These are phyloP conservation scores for Oreocharis arfaki DNA, from an alignment of 2,113 vertebrate species.

Conservation along the genomic window DNA sequence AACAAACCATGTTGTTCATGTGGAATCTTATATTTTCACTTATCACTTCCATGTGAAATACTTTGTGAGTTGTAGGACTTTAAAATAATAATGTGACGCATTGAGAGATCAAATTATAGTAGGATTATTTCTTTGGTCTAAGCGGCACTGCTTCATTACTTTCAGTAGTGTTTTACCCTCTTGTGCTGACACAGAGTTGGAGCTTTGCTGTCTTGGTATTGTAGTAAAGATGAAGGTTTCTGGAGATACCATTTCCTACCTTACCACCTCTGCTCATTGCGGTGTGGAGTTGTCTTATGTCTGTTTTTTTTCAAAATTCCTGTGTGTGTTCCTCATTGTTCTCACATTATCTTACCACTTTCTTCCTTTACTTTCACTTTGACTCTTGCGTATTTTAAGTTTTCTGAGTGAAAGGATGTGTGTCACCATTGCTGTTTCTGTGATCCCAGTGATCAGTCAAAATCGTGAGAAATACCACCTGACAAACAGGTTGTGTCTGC, in stretches of 20 bases:
- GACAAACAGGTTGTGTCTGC: not conserved
- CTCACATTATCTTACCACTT: not conserved
- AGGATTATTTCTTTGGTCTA: not conserved
- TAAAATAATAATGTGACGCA: not conserved
- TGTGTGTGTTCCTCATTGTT: not conserved
- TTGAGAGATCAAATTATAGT: not conserved
- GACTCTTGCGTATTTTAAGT: not conserved
- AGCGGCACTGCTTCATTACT: not conserved
- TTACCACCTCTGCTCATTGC: not conserved
- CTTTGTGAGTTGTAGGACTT: not conserved
- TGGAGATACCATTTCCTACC: not conserved
- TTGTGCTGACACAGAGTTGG: not conserved
- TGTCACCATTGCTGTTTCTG: not conserved
- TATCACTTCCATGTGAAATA: not conserved
- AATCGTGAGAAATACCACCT: not conserved
- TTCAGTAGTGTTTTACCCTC: not conserved
- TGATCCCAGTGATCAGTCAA: not conserved
- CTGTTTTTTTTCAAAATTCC: not conserved
- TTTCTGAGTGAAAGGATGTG: not conserved
- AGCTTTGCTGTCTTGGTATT: not conserved
- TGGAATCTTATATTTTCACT: not conserved
- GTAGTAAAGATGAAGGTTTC: not conserved
- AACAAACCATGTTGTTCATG: not conserved
- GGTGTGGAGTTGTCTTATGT: not conserved
- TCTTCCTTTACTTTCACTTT: not conserved